phyloP scores from a whole-genome alignment of 37 sponge, comb jelly and placozoan species.

The Spongilla lacustris region DNA sequence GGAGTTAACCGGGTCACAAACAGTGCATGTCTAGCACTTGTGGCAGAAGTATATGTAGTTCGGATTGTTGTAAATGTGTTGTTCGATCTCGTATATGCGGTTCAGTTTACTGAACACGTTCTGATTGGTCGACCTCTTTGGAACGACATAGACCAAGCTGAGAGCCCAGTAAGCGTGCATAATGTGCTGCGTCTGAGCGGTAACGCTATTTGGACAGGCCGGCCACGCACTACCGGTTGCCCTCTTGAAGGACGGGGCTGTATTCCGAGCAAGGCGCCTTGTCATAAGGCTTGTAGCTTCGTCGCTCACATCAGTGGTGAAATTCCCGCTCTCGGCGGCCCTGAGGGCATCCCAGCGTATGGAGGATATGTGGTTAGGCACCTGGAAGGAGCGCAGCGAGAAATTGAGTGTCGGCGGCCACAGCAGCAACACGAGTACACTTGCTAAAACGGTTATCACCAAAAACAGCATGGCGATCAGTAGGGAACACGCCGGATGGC shows the following conservation, averaged over 20 bases:
- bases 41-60: constrained; percentile 48
- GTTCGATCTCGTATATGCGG: constrained; percentile 59
- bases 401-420: constrained; percentile 49
- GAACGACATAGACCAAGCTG: constrained; percentile 56
- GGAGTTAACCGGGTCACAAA: constrained; percentile 68
- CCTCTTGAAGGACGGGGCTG: not conserved
- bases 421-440: not conserved
- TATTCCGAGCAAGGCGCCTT: not conserved
- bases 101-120: constrained; percentile 55
- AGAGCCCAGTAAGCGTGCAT: constrained; percentile 28
- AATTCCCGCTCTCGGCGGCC: constrained; percentile 5
- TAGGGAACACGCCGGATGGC: no score
- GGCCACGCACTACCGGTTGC: not conserved
- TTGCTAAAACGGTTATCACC: no score
- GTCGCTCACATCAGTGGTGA: not conserved
- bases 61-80: constrained; percentile 21
- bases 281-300: not conserved
- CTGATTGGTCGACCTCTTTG: not conserved
- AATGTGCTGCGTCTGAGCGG: not conserved
- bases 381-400: constrained; percentile 39
- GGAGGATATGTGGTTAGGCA: constrained; percentile 55
- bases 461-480: no score
- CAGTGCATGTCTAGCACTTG: not conserved
- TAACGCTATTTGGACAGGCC: not conserved
- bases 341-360: constrained; percentile 58